Evolutionary conservation across 2,888 invertebrate species (phyloP).

Genomic region (Agonum fuliginosum): DNA sequence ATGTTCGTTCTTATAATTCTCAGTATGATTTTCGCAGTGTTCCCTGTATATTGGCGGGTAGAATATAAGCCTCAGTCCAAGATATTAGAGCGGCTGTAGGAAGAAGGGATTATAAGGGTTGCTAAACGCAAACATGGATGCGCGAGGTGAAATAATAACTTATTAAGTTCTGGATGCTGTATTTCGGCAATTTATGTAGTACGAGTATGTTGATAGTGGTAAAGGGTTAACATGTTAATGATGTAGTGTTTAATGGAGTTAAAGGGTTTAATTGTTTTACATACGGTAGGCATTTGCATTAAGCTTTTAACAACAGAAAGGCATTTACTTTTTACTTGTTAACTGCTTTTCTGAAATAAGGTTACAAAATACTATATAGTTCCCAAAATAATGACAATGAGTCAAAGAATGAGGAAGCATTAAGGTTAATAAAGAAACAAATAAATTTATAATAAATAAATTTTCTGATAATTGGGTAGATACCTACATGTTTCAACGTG

Average conservation of each 20-base stretch:
- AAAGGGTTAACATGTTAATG: conserved; percentile 5
- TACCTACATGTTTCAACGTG: no score
- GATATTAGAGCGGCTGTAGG: background rate
- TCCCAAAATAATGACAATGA: no score
- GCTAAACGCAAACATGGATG: background rate
- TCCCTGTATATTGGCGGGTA: background rate
- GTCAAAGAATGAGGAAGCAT: no score
- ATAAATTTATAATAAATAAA: no score
- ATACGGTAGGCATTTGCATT: background rate
- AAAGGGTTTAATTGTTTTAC: background rate
- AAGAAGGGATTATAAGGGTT: conserved; percentile 40
- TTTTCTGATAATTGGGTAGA: no score
- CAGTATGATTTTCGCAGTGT: no score
- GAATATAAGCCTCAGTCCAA: background rate
- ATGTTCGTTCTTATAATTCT: no score
- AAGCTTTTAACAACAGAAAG: no score
- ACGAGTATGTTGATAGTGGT: conserved; percentile 9
- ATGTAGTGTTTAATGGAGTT: background rate
- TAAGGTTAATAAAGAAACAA: no score
- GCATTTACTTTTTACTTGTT: no score
- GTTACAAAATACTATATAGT: no score
- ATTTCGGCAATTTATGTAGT: conserved; percentile 22
- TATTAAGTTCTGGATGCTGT: conserved; percentile 30
- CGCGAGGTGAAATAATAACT: conserved; percentile 42
- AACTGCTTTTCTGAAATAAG: no score